These are phyloP conservation scores for Dusona sp. DNA, from an alignment of 2,888 invertebrate species.

Conservation along the genomic window DNA sequence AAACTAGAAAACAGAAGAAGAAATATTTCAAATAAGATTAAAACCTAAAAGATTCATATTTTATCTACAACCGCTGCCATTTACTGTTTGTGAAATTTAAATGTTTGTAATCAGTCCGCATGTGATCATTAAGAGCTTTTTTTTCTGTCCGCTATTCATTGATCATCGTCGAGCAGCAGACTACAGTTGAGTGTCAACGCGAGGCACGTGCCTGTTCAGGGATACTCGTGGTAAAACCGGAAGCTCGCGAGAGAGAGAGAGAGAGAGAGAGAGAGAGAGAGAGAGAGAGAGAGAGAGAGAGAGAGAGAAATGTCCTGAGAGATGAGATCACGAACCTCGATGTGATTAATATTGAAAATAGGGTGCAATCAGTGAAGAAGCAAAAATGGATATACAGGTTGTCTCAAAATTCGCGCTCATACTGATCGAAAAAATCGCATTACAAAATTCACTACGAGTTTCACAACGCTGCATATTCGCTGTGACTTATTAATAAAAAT, in stretches of 20 bases:
- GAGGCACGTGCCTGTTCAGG: constrained; percentile 51
- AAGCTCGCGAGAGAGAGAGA: constrained; percentile 36
- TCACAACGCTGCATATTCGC: not conserved
- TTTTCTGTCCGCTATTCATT: constrained; percentile 23
- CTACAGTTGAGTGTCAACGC: constrained; percentile 39
- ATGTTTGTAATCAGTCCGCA: not conserved
- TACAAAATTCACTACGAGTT: not conserved
- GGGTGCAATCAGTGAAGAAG: not conserved
- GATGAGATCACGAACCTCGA: constrained; percentile 61
- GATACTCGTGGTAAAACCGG: constrained; percentile 47
- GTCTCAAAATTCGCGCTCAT: not conserved
- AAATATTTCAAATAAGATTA: too few relatives aligned
- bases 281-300: too few relatives aligned
- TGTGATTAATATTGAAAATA: constrained; percentile 56
- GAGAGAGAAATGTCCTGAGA: constrained; percentile 47
- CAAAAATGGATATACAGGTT: not conserved
- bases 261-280: too few relatives aligned
- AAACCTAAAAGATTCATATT: not conserved
- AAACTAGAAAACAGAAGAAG: not conserved
- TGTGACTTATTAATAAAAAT: not conserved
- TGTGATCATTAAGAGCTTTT: constrained; percentile 25
- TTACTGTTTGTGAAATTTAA: not conserved
- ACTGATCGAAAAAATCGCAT: not conserved
- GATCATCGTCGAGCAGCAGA: constrained; percentile 18
- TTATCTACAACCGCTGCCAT: not conserved